Conservation (phyloP, 2,113 vertebrate species). For the Archocentrus centrarchus region DNA sequence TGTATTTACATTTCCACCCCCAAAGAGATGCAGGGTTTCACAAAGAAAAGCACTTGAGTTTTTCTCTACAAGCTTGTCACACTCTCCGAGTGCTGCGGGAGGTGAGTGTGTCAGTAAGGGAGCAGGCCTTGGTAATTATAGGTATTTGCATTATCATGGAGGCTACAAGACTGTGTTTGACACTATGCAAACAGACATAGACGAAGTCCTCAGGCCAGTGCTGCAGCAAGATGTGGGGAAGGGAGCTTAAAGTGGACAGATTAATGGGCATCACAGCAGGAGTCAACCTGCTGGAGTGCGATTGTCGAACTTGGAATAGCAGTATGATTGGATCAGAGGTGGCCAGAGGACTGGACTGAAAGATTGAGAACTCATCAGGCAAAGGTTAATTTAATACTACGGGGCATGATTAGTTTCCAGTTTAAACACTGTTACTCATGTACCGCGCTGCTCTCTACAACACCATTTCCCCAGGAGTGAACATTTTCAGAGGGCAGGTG, state of each 20-base stretch:
- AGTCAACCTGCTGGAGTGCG: conserved; percentile 21
- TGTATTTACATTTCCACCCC: neutral
- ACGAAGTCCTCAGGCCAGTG: neutral
- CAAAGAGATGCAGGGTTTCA: conserved; percentile 15
- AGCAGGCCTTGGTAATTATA: conserved; percentile 7
- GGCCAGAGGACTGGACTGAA: conserved; percentile 42
- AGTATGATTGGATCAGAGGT: conserved; percentile 44
- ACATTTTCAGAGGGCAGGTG: conserved; percentile 19
- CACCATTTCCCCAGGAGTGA: neutral
- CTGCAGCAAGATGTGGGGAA: neutral
- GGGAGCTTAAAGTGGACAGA: conserved; percentile 24
- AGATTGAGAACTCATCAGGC: conserved; percentile 60
- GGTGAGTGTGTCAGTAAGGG: conserved; percentile 1
- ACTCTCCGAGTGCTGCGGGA: neutral
- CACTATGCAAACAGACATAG: conserved; percentile 22
- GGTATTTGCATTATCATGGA: neutral
- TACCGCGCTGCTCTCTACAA: neutral
- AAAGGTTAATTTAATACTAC: conserved; percentile 64
- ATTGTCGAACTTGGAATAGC: conserved; percentile 33
- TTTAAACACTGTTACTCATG: conserved; percentile 45
- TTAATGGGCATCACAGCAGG: conserved; percentile 48
- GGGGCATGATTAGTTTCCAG: conserved; percentile 49
- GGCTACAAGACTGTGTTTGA: conserved; percentile 1
- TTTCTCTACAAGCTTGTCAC: neutral
- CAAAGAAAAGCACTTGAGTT: neutral